Conservation (phyloP, 2,888 invertebrate genomes). For the Tenthredo notha region DNA sequence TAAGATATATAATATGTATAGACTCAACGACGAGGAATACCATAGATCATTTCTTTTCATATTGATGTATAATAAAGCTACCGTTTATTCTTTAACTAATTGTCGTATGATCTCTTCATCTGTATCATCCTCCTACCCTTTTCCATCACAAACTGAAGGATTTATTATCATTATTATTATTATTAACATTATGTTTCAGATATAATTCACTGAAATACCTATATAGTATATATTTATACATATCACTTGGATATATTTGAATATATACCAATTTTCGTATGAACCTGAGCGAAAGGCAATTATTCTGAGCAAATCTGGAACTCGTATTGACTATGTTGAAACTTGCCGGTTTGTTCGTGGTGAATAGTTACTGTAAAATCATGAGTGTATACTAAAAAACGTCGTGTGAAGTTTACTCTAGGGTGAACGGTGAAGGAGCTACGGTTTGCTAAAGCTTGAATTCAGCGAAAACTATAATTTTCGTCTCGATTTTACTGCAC, state of each 20-base stretch:
- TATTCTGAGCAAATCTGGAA: not conserved
- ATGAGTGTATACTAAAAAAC: not conserved
- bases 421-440: no score
- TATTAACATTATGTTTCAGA: no score
- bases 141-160: not conserved
- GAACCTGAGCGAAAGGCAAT: not conserved
- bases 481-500: not conserved
- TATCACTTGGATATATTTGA: not conserved
- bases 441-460: no score
- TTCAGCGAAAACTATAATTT: no score
- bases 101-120: not conserved
- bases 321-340: not conserved
- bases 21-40: constrained; percentile 42
- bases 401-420: no score
- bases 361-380: not conserved
- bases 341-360: not conserved
- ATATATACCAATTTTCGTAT: not conserved
- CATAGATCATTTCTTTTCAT: constrained; percentile 66
- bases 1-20: constrained; percentile 2
- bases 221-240: no score
- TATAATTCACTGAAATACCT: no score
- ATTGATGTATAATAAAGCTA: constrained; percentile 71
- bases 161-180: no score
- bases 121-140: not conserved
- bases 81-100: constrained; percentile 69